These are phyloP conservation scores for Amiota minor DNA, from an alignment of 2,888 invertebrate species.

Conservation along the genomic window DNA sequence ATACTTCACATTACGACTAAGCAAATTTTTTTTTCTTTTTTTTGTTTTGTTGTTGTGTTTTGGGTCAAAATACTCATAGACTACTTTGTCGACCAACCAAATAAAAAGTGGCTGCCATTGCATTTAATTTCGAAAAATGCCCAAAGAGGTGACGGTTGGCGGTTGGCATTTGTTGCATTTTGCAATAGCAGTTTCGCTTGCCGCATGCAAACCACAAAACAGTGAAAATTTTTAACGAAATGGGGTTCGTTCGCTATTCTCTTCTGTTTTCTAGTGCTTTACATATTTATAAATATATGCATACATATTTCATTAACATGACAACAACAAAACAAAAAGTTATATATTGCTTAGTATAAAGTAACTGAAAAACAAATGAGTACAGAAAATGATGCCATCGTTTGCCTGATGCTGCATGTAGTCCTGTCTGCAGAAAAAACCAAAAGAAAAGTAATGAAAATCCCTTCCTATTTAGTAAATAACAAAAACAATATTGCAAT, in stretches of 20 bases:
- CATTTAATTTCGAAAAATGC: conserved; percentile 50
- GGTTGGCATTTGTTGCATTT: not conserved
- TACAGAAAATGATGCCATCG: not conserved
- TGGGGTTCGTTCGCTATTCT: too few relatives aligned
- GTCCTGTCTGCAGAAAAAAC: conserved; percentile 6
- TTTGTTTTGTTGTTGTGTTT: conserved; percentile 38
- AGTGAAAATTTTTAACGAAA: not conserved
- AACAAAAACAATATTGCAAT: conserved; percentile 42
- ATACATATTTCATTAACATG: conserved; percentile 66
- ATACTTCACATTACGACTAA: conserved; percentile 59
- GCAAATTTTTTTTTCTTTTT: not conserved
- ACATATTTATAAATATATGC: not conserved
- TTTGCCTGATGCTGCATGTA: not conserved
- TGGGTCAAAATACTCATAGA: conserved; percentile 60
- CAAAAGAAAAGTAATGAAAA: conserved; percentile 41
- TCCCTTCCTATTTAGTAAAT: not conserved
- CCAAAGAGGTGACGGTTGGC: not conserved
- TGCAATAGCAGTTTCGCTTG: conserved; percentile 10
- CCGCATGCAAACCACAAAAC: conserved; percentile 17
- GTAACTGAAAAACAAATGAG: too few relatives aligned
- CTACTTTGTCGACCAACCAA: not conserved
- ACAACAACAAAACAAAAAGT: conserved; percentile 26
- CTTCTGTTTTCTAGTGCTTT: too few relatives aligned
- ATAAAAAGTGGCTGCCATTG: conserved; percentile 36
- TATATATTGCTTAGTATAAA: too few relatives aligned